These are phyloP conservation scores for Drosophila kepulauana DNA, from an alignment of 1,140 invertebrate genomes.

Conservation along the genomic window DNA sequence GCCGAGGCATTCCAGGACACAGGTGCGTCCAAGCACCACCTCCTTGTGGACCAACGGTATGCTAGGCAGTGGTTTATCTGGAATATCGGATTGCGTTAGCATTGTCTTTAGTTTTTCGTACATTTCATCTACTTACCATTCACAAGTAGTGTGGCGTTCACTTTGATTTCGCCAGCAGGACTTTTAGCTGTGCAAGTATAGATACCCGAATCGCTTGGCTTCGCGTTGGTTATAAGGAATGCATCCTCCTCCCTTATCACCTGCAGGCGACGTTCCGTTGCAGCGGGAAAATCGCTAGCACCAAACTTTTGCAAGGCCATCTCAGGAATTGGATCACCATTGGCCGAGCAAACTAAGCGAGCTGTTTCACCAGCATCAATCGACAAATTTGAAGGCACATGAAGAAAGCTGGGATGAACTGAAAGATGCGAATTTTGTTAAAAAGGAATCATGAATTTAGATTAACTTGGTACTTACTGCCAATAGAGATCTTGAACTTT, in stretches of 20 bases:
- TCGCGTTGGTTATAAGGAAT: slow-evolving; percentile 96
- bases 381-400: slow-evolving; percentile 93
- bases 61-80: slow-evolving; percentile 90
- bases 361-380: slow-evolving; percentile 94
- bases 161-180: slow-evolving; percentile 92
- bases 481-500: slow-evolving; percentile 93
- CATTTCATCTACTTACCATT: slow-evolving; percentile 86
- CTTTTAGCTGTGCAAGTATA: slow-evolving; percentile 98
- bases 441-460: not conserved
- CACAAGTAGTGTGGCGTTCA: slow-evolving; percentile 95
- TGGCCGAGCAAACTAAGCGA: slow-evolving; percentile 95
- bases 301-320: slow-evolving; percentile 97
- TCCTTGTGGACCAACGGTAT: slow-evolving; percentile 94
- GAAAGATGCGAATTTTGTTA: slow-evolving; percentile 51
- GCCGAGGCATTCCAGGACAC: slow-evolving; percentile 95
- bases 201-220: slow-evolving; percentile 93
- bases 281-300: slow-evolving; percentile 97
- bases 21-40: slow-evolving; percentile 90
- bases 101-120: not conserved
- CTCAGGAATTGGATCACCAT: slow-evolving; percentile 94
- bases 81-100: not conserved
- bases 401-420: slow-evolving; percentile 95
- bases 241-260: slow-evolving; percentile 96
- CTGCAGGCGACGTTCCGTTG: slow-evolving; percentile 95
- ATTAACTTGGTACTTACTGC: slow-evolving; percentile 87